Base-by-base conservation (phyloP, 2,888 invertebrate genomes). In the Gari tellinella region DNA sequence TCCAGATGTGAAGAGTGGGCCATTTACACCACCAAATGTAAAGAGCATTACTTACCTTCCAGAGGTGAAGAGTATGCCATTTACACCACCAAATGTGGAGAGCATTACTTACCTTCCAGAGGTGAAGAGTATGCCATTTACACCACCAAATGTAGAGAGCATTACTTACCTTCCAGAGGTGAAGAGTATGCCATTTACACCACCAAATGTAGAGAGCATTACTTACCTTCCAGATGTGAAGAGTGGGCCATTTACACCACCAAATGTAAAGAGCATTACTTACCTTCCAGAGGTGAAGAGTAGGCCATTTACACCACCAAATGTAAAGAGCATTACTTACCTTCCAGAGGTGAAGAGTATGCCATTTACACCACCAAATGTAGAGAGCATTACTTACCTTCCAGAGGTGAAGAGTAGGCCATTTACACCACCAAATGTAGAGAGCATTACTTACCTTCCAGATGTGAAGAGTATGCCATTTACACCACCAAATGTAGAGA, bases 11-110 rank as follows among this genome's bases (percentile, higher is more conserved):
- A n/a, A n/a, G n/a, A n/a, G n/a, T n/a, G n/a, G n/a, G n/a, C n/a
- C n/a, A n/a, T n/a, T n/a, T n/a, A n/a, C n/a, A n/a, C n/a, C n/a
- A n/a, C n/a, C n/a, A n/a, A n/a, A n/a, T n/a, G n/a, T n/a, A n/a
- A n/a, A n/a, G n/a, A n/a, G n/a, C n/a, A n/a, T n/a, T n/a, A n/a
- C 73, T 64, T 76, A 93, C 93, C 97, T 94, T 67, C 91, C 91
- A 19, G 91, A 91, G 21, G 91, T 91, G 83, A 91, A 91, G 31
- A 92, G 87, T 23, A 91, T 80, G 56, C 92, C 91, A 83, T 92
- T 92, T n/a, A 92, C 91, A 2, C 97, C 96, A 60, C 92, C 92
- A 86, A 92, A 91, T 25, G 90, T 90, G 17, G 92, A 92, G 52
- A 92, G 86, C 7, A n/a, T n/a, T n/a, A n/a, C 73, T 64, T 76